Conservation (phyloP, 2,888 invertebrate species). For the Chesias legatella region DNA sequence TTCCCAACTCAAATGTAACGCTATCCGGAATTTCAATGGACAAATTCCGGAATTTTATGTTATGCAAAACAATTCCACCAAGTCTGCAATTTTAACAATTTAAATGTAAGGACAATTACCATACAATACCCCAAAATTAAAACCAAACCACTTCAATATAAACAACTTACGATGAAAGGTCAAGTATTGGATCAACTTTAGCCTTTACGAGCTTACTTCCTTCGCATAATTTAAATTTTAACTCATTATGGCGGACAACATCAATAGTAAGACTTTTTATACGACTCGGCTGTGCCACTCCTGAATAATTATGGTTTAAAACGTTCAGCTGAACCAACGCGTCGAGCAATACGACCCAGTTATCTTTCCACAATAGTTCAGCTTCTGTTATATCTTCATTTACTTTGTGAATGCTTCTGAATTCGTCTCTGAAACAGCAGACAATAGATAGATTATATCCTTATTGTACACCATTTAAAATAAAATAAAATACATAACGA, state of each 20-base stretch:
- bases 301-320: constrained; percentile 78
- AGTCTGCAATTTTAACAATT: constrained; percentile 36
- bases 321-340: constrained; percentile 88
- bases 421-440: constrained; percentile 38
- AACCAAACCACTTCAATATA: background rate
- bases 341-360: constrained; percentile 91
- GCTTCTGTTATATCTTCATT: constrained; percentile 40
- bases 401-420: constrained; percentile 33
- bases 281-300: constrained; percentile 81
- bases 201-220: constrained; percentile 16
- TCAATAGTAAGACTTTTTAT: constrained; percentile 35
- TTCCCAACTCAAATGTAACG: background rate
- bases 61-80: constrained; percentile 44
- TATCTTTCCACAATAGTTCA: constrained; percentile 81
- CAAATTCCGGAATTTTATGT: constrained; percentile 37
- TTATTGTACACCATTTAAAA: too few relatives aligned
- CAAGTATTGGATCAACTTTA: constrained; percentile 31
- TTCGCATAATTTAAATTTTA: constrained; percentile 3
- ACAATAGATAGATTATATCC: too few relatives aligned
- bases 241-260: constrained; percentile 28
- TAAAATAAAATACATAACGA: too few relatives aligned
- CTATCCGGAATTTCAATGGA: constrained; percentile 30
- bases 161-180: constrained; percentile 34
- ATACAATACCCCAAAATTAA: background rate
- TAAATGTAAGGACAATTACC: background rate